A percentile compares a stretch with the other conserved stretches of the same genome.
Evolutionary conservation across 2,113 vertebrate genomes (phyloP).

Genomic region (Cochlearius cochlearius): DNA sequence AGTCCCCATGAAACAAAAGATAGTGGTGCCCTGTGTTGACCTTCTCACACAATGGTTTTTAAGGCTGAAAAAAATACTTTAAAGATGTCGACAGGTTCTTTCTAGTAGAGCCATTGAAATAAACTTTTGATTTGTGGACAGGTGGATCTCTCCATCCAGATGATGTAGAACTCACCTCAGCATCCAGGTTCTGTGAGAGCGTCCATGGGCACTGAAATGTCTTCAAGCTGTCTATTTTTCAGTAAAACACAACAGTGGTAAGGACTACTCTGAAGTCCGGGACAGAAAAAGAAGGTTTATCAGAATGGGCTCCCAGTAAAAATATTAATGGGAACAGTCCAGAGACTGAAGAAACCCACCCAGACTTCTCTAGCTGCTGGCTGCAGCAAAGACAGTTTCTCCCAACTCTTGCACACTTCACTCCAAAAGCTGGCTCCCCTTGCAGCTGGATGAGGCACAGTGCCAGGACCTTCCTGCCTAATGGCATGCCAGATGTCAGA

Average conservation of each 20-base stretch:
- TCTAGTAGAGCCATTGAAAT: neutral
- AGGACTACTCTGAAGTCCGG: neutral
- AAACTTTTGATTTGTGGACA: neutral
- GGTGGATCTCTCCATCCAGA: neutral
- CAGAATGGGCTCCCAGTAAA: neutral
- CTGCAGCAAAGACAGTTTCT: neutral
- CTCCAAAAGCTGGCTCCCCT: neutral
- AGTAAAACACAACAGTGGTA: neutral
- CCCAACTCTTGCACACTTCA: neutral
- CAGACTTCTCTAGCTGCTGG: neutral
- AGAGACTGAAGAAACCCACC: neutral
- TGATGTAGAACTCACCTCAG: neutral
- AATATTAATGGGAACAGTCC: neutral
- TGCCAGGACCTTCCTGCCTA: neutral
- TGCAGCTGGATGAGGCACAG: neutral
- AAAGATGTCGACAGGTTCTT: neutral
- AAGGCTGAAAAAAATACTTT: neutral
- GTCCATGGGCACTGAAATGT: neutral
- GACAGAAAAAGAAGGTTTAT: neutral
- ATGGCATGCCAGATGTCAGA: neutral
- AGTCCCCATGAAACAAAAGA: neutral
- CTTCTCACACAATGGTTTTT: neutral
- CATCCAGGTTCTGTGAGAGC: neutral
- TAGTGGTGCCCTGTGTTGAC: neutral
- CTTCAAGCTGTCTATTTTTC: neutral